Base-by-base conservation (phyloP, 2,888 invertebrate genomes). In the Polyploca ridens region DNA sequence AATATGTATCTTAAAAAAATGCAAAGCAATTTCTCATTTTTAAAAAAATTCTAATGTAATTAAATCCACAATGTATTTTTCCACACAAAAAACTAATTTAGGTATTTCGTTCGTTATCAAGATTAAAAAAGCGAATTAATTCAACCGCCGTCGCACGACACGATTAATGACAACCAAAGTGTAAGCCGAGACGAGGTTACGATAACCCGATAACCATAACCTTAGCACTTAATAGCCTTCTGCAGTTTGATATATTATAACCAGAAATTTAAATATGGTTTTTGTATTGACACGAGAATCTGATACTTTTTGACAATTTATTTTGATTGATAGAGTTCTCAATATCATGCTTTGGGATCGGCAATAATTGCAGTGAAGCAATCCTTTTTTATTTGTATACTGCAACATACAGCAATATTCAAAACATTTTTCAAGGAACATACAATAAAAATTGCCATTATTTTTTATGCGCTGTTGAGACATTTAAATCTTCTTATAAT, bases 91-190 rank as follows among this genome's bases (percentile, higher is more conserved):
- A 69, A 64, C 68, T 65, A 68, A 70, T 69, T 70, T 70, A 62
- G 60, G 62, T 3, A 54, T 61, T 41, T 44, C 71, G 66, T 72
- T 74, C 71, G 66, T 72, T 74, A 78, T 78, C 74, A 69, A 71
- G 73, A 78, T 73, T 69, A 69, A 41, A 41, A 77, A 73, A 70
- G 63, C 63, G 70, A 78, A 80, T 80, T 76, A 78, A 82, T 78
- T 72, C 73, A 69, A 71, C 68, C 69, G 62, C 67, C 62, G 65
- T 64, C 63, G 64, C 59, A 68, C 67, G 61, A 63, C 69, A 69
- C 76, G 75, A 82, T 80, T 80, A 80, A 82, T 80, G 73, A 75
- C 70, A 67, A 63, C 41, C 62, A 57, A 62, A 70, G 70, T 70
- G 65, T 68, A 71, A 69, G 64, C 67, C 66, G 72, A 61, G 61